Evolutionary conservation across 2,113 vertebrate species (phyloP).

Genomic region (Platysteira castanea): DNA sequence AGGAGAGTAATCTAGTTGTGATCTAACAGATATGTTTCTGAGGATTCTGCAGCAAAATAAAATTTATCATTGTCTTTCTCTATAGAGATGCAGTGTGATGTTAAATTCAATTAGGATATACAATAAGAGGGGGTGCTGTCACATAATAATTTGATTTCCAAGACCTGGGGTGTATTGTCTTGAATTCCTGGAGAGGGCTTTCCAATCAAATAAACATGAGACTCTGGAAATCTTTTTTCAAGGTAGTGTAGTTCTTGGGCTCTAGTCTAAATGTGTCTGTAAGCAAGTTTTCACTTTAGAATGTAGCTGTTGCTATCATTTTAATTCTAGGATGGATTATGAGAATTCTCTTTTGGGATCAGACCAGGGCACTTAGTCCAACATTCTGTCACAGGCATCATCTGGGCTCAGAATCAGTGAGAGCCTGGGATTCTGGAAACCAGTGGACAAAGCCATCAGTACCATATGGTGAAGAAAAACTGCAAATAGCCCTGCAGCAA

Average conservation of each 20-base stretch:
- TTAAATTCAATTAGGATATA: neutral
- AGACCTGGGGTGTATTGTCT: neutral
- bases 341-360: neutral
- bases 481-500: neutral
- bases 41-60: conserved; percentile 9
- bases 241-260: neutral
- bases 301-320: neutral
- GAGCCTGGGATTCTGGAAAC: neutral
- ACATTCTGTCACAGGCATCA: neutral
- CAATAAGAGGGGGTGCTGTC: neutral
- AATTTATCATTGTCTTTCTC: conserved; percentile 35
- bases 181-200: neutral
- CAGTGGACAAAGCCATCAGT: too few relatives aligned
- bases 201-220: neutral
- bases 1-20: neutral
- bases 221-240: neutral
- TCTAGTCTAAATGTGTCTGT: neutral
- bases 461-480: neutral
- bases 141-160: neutral
- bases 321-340: neutral
- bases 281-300: neutral
- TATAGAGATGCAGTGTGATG: neutral
- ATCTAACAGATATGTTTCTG: neutral
- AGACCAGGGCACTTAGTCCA: neutral
- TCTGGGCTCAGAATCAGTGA: neutral